These are phyloP conservation scores for Camponotus fellah DNA, from an alignment of 2,888 invertebrate species.

Conservation along the genomic window DNA sequence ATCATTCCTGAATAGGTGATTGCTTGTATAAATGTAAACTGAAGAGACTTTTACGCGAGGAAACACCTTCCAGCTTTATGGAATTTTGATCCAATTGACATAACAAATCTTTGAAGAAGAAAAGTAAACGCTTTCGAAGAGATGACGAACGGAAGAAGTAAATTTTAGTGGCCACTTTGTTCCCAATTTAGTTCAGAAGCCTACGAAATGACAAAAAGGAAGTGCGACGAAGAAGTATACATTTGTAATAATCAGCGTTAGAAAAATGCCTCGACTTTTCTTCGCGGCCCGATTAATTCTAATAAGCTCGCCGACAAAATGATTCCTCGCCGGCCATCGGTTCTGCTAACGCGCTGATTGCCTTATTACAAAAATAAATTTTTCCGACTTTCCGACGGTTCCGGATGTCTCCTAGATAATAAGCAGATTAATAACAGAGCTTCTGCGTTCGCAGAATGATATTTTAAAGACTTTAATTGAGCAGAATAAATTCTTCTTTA, in stretches of 20 bases:
- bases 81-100: background rate
- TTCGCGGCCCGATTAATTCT: slow-evolving; percentile 17
- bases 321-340: slow-evolving; percentile 8
- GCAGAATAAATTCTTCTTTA: too few species aligned
- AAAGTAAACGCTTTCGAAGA: background rate
- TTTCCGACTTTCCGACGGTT: background rate
- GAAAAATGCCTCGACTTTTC: slow-evolving; percentile 6
- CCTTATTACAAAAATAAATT: slow-evolving; percentile 26
- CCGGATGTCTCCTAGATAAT: background rate
- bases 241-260: slow-evolving; percentile 30
- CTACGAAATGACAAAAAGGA: background rate
- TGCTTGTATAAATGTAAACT: background rate
- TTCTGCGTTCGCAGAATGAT: background rate
- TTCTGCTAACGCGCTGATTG: background rate
- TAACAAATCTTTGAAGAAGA: background rate
- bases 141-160: slow-evolving; percentile 1
- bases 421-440: slow-evolving; percentile 5
- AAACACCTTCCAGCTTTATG: background rate
- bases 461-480: too few species aligned
- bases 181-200: slow-evolving; percentile 11
- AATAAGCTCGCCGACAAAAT: slow-evolving; percentile 21
- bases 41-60: background rate
- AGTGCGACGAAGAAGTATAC: background rate
- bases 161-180: slow-evolving; percentile 10
- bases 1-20: background rate